Evolutionary conservation across 2,888 invertebrate species (phyloP), one percentile per base, ranked within the genome.

Genomic region (Acrobasis suavella): DNA sequence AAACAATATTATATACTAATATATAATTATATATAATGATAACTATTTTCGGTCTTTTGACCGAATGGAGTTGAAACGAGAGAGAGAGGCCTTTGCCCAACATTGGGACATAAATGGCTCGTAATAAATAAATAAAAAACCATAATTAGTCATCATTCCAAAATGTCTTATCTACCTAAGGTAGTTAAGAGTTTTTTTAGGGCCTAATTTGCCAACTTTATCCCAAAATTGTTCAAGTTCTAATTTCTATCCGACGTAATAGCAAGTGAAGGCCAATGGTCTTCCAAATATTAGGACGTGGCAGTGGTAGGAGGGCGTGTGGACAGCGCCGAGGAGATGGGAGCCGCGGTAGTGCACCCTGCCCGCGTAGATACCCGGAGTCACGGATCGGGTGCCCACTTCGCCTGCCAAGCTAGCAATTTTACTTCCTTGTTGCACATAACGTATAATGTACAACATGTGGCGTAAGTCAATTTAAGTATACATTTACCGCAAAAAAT

Each of bases 261-360:
- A 91, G 73, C 87, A 87, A 72, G 84, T 87, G 74, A 91, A 91
- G n/a, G 88, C 86, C 70, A 89, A 87, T 1, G 87, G 86, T 0
- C 89, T 74, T 10, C 82, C 84, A 69, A 82, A 86, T 66, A 91
- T 86, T 67, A 88, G 76, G 54, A 91, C 85, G 69, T 89, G 86
- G 69, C 91, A 91, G 65, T 85, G 80, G 71, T 75, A 84, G 66
- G 73, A 67, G 15, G 90, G 89, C 49, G 85, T 74, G 62, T 69
- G 73, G 22, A 87, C 85, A 32, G 85, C 75, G 54, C 86, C 87
- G 14, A 87, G 67, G 2, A 74, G 70, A 55, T 77, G 85, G 38
- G 80, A 72, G 66, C 77, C 80, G 67, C 80, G 81, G 76, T 83
- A 81, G 51, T 71, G 81, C 69, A 87, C 85, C 38, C 87, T 74